These are phyloP conservation scores for Bombus sibiricus DNA, from an alignment of 1,140 invertebrate species.

Conservation along the genomic window DNA sequence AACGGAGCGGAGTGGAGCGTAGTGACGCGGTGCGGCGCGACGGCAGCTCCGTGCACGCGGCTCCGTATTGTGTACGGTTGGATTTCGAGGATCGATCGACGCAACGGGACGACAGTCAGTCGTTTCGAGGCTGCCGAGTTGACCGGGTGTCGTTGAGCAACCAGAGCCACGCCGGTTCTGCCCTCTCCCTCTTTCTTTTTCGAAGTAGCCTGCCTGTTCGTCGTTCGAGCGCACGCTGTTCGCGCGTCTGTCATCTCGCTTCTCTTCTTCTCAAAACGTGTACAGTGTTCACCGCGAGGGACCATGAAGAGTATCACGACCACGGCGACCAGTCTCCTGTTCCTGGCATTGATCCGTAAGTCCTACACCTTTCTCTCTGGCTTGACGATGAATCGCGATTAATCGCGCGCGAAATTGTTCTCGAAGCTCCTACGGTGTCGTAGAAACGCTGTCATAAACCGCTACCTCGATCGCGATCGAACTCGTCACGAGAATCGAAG, in stretches of 20 bases:
- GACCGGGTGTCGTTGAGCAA: conserved; percentile 68
- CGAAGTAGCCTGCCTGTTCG: not conserved
- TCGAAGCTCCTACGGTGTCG: not conserved
- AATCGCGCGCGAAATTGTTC: not conserved
- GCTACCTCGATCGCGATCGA: not conserved
- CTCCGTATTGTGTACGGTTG: conserved; percentile 21
- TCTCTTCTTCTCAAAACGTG: not conserved
- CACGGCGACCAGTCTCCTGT: conserved; percentile 29
- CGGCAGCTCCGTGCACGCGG: not conserved
- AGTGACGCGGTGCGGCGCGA: not conserved
- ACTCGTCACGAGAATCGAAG: not conserved
- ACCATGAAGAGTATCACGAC: conserved; percentile 53
- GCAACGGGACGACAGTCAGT: conserved; percentile 70
- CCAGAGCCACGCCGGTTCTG: conserved; percentile 57
- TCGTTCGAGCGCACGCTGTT: not conserved
- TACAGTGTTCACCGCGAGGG: conserved; percentile 7
- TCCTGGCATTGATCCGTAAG: conserved; percentile 70
- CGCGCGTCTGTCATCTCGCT: not conserved
- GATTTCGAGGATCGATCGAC: conserved; percentile 58
- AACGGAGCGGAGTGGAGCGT: not conserved
- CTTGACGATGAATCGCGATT: not conserved
- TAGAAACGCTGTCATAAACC: not conserved
- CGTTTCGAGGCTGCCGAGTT: conserved; percentile 77
- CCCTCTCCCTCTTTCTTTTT: conserved; percentile 15
- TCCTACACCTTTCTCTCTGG: not conserved